Base-by-base conservation (phyloP, 2,888 invertebrate species). In the Orgyia antiqua region DNA sequence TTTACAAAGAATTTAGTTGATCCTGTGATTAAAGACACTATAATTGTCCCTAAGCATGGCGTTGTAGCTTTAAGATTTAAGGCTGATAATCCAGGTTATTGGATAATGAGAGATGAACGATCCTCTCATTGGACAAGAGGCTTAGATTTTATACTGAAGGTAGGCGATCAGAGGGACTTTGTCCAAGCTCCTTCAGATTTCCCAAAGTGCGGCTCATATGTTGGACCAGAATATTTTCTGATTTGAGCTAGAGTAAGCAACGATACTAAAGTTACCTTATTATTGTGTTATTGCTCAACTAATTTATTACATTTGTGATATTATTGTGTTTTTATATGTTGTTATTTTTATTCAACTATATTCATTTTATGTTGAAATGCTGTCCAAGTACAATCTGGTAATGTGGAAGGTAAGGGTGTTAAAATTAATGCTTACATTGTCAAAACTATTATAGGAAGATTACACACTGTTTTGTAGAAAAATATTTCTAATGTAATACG, bases 21-120 rank as follows among this genome's bases (percentile, higher is more conserved):
- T 46, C 90, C 94, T 0, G 88, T 91, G 0, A 39, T 83, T 7
- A 94, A 94, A 64, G 94, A 94, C 57, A 94, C 94, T 0, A 87
- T 94, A 32, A 87, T 91, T 1, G 88, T 94, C 13, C 93, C 93
- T 0, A 91, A 88, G 58, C 89, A 89, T 36, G 92, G 93, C 0
- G 91, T 88, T 0, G 91, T 91, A 0, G 90, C 91, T 2, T 59
- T 94, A 18, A 84, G 94, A 36, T 94, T 94, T 57, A 87, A 89
- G 49, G 94, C 94, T 6, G 88, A 91, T 48, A 94, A 94, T 75
- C 93, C 93, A 53, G 94, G 94, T 8, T 93, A 90, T 52, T 94
- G 94, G 94, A 88, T 94, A 71, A 87, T 94, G 66, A 89, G 94
- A 48, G 94, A 94, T 49, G 93, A 94, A 63, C 87, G 91, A 29